Evolutionary conservation across 2,113 vertebrate species (phyloP), one percentile per base, ranked within the genome.

Genomic region (Cryptoleucopteryx plumbea): DNA sequence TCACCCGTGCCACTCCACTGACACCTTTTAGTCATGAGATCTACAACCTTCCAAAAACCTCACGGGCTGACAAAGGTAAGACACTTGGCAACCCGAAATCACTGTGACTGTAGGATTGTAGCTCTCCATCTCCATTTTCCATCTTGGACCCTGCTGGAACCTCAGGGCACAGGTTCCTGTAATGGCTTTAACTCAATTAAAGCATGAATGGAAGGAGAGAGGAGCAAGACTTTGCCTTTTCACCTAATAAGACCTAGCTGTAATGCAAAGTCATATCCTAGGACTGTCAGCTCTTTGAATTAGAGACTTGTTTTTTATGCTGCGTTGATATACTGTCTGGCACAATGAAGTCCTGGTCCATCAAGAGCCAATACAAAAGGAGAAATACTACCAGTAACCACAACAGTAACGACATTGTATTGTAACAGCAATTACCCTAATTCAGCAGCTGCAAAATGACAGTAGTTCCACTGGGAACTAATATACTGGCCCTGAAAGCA

Each of bases 31-130:
- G 25, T 15, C 22, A 32, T 19, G 62, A 61, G 31, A 48, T 15
- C 36, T 31, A 73, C 43, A 86, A 36, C 27, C 32, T 25, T n/a
- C 36, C 42, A 10, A 58, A 87, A n/a, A 43, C 38, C 31, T 63
- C 15, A 42, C 0, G 2, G 17, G 18, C 0, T 65, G n/a, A 53
- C 59, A 58, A 38, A 65, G n/a, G 15, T 11, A 66, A 78, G 55
- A 17, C n/a, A 40, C 53, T 32, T 48, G 20, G 56, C 32, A 88
- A 81, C 6, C 23, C 56, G 67, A 55, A 87, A 77, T 16, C 42
- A 9, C 15, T 16, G 18, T 11, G n/a, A 74, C 4, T 31, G 36
- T 10, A 48, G 50, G 40, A 70, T 3, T n/a, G 36, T 10, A 48
- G 55, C 43, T 74, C 17, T 59, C 8, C 2, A 13, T 58, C 63